Percentiles rank a stretch among this genome's conserved stretches.
Conservation (phyloP, 2,888 invertebrate genomes). For the Unio pictorum region DNA sequence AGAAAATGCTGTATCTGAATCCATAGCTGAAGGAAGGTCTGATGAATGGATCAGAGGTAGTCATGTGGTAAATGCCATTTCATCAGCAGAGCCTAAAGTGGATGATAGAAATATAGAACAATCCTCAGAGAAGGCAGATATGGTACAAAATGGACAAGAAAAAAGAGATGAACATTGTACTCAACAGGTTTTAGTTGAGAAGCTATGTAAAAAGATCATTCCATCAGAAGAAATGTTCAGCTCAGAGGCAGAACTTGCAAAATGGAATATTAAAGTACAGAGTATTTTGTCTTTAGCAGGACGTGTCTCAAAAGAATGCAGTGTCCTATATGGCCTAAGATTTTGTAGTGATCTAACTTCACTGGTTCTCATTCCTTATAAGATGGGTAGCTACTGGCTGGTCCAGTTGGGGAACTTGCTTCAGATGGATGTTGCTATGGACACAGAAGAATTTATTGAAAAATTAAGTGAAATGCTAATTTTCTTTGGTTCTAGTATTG, state of each 20-base stretch:
- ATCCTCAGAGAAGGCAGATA: too few relatives aligned
- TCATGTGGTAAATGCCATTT: too few relatives aligned
- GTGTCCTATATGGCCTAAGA: constrained; percentile 5
- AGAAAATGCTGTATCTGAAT: too few relatives aligned
- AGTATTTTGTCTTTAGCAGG: constrained; percentile 4
- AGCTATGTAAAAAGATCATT: constrained; percentile 11
- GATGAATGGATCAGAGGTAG: too few relatives aligned
- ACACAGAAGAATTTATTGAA: constrained; percentile 6
- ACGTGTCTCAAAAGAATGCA: constrained; percentile 4
- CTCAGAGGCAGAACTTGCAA: neutral
- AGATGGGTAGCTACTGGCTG: constrained; percentile 5
- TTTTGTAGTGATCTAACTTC: constrained; percentile 11
- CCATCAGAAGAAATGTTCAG: constrained; percentile 7
- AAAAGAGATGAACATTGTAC: neutral
- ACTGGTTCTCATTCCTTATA: constrained; percentile 1
- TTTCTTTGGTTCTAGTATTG: too few relatives aligned
- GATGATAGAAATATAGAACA: too few relatives aligned
- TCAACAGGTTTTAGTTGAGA: constrained; percentile 8
- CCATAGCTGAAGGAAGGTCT: too few relatives aligned
- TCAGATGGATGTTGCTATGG: neutral
- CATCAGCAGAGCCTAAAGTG: too few relatives aligned
- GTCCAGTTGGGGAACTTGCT: too few relatives aligned
- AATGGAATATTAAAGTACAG: constrained; percentile 9
- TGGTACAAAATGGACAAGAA: too few relatives aligned
- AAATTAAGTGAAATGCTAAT: neutral